Evolutionary conservation across 30 jellyfish, hydroid and myxozoan species (phyloP), one percentile per base, ranked within the genome.

Genomic region (Catostylus mosaicus): DNA sequence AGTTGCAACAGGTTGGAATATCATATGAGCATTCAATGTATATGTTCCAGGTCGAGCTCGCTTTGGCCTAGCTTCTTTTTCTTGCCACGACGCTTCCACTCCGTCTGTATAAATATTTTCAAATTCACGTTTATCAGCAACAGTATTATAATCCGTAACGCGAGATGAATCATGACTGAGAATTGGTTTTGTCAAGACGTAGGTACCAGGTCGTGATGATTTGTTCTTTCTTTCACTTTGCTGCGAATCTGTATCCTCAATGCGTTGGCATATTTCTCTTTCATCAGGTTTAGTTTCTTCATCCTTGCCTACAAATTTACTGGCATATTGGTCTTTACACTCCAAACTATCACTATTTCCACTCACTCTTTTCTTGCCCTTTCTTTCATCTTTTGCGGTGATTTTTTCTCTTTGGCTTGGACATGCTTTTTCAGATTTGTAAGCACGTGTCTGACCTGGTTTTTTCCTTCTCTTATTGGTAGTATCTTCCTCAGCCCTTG

Each of bases 11-110:
- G 77, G 29, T 5, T 27, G 34, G 22, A 18, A 19, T 16, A 36
- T 40, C 65, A 47, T n/a, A 5, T 36, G 5, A 5, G 63, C n/a
- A 31, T 75, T 76, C 62, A 75, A 59, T 14, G 45, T 60, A 29
- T 0, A 77, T 16, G 88, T 60, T 22, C 80, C 72, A 54, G 88
- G 88, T 27, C 88, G 65, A 22, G 51, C 47, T 48, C 27, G 46
- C 30, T 3, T 34, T 54, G 59, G 37, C 70, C 77, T 5, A 62
- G 71, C 36, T n/a, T 59, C 56, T 47, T 45, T 59, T 18, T 50
- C 30, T 8, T 70, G 67, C 22, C 35, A 27, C 5, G 11, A 1
- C 2, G 12, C 43, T n/a, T 37, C 26, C 20, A 14, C 24, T 18
- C 29, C 67, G 1, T 0, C 11, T 10, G 46, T 52, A 7, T 16